Evolutionary conservation across 2,888 invertebrate species (phyloP).

Genomic region (Protodeltote pygarga): DNA sequence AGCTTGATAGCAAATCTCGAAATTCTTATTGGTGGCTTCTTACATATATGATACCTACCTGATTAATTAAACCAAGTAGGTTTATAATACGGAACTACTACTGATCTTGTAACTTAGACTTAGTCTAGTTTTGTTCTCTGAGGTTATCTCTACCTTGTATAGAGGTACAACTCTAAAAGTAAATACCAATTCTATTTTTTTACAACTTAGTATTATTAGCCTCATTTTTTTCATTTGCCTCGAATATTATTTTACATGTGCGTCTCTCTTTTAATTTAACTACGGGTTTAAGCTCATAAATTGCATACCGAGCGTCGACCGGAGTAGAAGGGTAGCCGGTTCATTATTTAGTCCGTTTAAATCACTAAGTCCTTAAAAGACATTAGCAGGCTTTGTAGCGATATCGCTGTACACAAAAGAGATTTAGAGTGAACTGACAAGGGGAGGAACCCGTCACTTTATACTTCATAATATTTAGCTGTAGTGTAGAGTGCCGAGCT

Average conservation of each 20-base stretch:
- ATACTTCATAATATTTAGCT: slow-evolving; percentile 68
- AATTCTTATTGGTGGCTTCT: no score
- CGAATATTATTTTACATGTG: slow-evolving; percentile 28
- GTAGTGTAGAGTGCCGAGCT: slow-evolving; percentile 18
- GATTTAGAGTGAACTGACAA: slow-evolving; percentile 71
- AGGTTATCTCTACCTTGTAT: no score
- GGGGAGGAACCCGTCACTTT: slow-evolving; percentile 71
- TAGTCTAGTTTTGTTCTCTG: no score
- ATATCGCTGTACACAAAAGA: slow-evolving; percentile 85
- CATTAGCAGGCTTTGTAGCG: slow-evolving; percentile 85
- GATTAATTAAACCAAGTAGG: no score
- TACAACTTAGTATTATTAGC: no score
- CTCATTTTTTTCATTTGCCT: no score
- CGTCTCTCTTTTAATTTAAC: slow-evolving; percentile 46
- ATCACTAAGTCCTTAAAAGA: slow-evolving; percentile 87
- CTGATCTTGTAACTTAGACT: no score
- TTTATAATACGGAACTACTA: no score
- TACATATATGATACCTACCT: no score
- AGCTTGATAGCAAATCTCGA: no score
- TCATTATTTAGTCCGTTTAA: slow-evolving; percentile 87
- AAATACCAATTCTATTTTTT: no score
- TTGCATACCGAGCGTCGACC: slow-evolving; percentile 64
- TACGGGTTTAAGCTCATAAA: slow-evolving; percentile 75
- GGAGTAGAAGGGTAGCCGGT: slow-evolving; percentile 75
- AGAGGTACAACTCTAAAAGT: no score